phyloP scores from a whole-genome alignment of 2,113 vertebrate genomes.

The Dryoscopus gambensis region DNA sequence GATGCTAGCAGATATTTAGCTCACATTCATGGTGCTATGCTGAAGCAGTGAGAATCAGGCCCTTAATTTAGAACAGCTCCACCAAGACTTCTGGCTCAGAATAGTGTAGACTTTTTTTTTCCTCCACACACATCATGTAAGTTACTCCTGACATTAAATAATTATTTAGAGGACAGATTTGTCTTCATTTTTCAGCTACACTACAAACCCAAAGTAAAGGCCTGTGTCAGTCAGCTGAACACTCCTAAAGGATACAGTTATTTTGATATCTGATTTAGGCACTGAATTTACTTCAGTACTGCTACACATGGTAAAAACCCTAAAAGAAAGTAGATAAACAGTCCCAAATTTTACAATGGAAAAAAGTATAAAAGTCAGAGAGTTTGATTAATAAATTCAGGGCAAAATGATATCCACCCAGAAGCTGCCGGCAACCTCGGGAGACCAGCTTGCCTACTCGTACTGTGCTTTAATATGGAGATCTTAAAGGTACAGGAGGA shows the following conservation, averaged over 20 bases:
- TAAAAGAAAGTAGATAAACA: neutral
- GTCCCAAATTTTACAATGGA: neutral
- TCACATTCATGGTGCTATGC: neutral
- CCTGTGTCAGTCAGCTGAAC: neutral
- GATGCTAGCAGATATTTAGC: neutral
- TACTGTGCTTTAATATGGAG: neutral
- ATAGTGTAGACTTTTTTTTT: neutral
- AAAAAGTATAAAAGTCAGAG: neutral
- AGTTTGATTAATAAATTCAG: neutral
- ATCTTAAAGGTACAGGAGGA: neutral
- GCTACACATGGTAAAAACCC: neutral
- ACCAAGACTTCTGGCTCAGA: neutral
- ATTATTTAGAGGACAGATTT: neutral
- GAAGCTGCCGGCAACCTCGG: neutral
- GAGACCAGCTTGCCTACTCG: neutral
- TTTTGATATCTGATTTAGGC: neutral
- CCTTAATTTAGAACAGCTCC: neutral
- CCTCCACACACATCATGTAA: neutral
- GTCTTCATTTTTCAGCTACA: neutral
- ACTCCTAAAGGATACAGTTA: neutral
- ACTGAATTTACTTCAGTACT: neutral
- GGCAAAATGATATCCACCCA: neutral
- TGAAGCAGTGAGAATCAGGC: neutral
- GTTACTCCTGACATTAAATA: neutral
- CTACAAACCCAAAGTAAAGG: neutral